Evolutionary conservation across 2,888 invertebrate genomes (phyloP), one percentile per base, ranked within the genome.

Genomic region (Junonia oenone): DNA sequence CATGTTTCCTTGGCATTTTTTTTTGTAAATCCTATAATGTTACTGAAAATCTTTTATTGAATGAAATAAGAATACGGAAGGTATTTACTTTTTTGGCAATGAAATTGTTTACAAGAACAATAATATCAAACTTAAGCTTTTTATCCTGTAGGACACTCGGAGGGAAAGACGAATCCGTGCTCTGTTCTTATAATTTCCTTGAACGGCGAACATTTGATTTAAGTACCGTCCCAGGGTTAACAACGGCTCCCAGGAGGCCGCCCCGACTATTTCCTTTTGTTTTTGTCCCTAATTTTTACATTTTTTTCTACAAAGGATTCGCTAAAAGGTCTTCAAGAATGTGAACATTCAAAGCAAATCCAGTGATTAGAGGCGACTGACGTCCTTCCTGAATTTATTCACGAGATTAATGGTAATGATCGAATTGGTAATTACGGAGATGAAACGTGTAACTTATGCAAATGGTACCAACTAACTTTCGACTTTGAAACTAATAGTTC

Each of bases 201-300:
- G 82, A 87, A 87, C 81, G 81, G 82, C 79, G 83, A 84, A 82
- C 86, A 84, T 88, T 88, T 88, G 86, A 88, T 87, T 87, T 85
- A 88, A 88, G 86, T 83, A 84, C 83, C 83, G 83, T 83, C 87
- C 85, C 83, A 81, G 76, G 81, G 80, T 79, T 76, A 81, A 73
- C 72, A 81, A 87, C 76, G 86, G 74, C 78, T 77, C 87, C 68
- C 79, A 48, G 62, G 79, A 77, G 87, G 82, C 80, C 86, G 81
- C 85, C 86, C 86, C 80, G 81, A 82, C 86, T 87, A 87, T 88
- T 87, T 83, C 76, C 81, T 74, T 85, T 87, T 86, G 82, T 87
- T 86, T 83, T 81, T 81, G 79, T 78, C 73, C 77, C 81, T 48
- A 74, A 71, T 84, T 86, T 72, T 86, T 84, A 78, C 78, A 82